phyloP scores from a whole-genome alignment of 2,888 invertebrate species.

The Phymatocera aterrima region DNA sequence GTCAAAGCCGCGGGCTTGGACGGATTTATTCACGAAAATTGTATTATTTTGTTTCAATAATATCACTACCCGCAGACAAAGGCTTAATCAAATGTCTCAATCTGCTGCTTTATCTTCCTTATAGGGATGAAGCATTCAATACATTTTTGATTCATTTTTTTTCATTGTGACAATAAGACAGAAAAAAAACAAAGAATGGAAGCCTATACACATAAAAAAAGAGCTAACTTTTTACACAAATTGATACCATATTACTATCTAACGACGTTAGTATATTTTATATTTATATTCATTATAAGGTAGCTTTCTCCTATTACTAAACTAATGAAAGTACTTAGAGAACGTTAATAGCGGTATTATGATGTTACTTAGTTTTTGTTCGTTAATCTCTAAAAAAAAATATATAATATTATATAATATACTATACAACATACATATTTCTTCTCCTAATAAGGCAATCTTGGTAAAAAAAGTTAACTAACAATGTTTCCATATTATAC shows the following conservation, averaged over 20 bases:
- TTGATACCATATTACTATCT: not conserved
- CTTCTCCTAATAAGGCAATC: constrained; percentile 34
- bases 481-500: constrained; percentile 6
- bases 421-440: no score
- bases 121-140: not conserved
- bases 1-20: constrained; percentile 74
- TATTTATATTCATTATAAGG: no score
- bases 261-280: not conserved
- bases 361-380: constrained; percentile 38
- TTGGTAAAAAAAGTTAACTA: constrained; percentile 25
- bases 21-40: constrained; percentile 76
- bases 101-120: constrained; percentile 43
- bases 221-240: constrained; percentile 38
- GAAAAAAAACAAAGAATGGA: not conserved
- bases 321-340: constrained; percentile 36
- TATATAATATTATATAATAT: constrained; percentile 43
- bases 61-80: constrained; percentile 71
- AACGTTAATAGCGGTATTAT: constrained; percentile 8
- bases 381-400: constrained; percentile 30
- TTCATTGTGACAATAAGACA: not conserved
- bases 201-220: not conserved
- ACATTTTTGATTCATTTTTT: not conserved
- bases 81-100: constrained; percentile 76
- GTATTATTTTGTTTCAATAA: constrained; percentile 75
- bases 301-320: constrained; percentile 30